phyloP scores from a whole-genome alignment of 2,797 vertebrate species.

The Karalla daura region DNA sequence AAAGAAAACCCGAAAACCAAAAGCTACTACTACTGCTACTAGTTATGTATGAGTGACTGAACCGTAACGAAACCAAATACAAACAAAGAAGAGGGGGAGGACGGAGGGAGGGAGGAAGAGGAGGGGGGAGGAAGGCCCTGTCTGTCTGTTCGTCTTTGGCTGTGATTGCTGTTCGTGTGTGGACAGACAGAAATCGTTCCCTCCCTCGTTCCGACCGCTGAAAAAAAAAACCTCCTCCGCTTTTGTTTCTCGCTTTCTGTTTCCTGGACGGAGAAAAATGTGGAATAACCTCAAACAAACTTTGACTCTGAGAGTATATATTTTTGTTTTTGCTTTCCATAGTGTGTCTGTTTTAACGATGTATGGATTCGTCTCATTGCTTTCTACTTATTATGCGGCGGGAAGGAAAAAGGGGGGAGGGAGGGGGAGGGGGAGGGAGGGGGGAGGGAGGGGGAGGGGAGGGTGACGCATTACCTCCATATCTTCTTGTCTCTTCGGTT shows the following conservation, averaged over 20 bases:
- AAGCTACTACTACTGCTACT: slow-evolving; percentile 76
- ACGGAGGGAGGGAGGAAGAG: slow-evolving; percentile 44
- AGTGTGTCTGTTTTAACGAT: slow-evolving; percentile 80
- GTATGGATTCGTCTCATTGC: slow-evolving; percentile 79
- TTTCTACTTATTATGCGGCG: slow-evolving; percentile 75
- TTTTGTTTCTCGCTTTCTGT: slow-evolving; percentile 69
- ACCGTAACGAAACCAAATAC: slow-evolving; percentile 81
- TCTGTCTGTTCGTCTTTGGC: slow-evolving; percentile 71
- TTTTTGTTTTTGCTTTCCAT: slow-evolving; percentile 75
- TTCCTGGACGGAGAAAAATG: slow-evolving; percentile 77
- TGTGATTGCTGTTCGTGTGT: slow-evolving; percentile 72
- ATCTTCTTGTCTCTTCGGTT: slow-evolving; percentile 74
- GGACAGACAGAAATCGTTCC: slow-evolving; percentile 59
- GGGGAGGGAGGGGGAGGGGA: background rate
- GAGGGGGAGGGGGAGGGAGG: background rate
- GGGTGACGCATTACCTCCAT: slow-evolving; percentile 71
- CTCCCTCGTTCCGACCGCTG: slow-evolving; percentile 36
- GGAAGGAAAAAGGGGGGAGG: background rate
- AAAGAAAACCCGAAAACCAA: slow-evolving; percentile 82
- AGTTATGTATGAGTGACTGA: slow-evolving; percentile 73
- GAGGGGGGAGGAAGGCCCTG: slow-evolving; percentile 45
- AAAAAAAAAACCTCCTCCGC: too few species aligned
- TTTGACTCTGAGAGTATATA: slow-evolving; percentile 79
- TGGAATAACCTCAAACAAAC: slow-evolving; percentile 83
- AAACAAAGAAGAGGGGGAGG: slow-evolving; percentile 67